These are phyloP conservation scores for Mesaphorura yosii DNA, from an alignment of 1,140 invertebrate genomes.

Conservation along the genomic window DNA sequence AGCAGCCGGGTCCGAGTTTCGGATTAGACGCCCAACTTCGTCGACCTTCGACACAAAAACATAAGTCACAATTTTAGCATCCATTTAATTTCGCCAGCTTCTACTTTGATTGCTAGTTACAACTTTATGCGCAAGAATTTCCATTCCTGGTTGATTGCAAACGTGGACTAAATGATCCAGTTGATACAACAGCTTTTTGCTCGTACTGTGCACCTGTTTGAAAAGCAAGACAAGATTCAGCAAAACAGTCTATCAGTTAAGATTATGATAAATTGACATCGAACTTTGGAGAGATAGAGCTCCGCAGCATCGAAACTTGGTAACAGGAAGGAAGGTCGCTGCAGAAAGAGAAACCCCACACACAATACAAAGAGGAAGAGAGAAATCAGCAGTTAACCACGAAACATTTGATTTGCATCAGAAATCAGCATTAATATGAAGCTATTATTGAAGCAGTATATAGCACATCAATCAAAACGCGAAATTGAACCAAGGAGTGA, in stretches of 20 bases:
- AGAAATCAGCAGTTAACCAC: background rate
- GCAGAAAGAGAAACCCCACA: slow-evolving; percentile 9
- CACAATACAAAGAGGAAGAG: slow-evolving; percentile 7
- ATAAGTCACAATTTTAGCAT: slow-evolving; percentile 29
- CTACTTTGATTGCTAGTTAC: slow-evolving; percentile 39
- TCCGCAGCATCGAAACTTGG: slow-evolving; percentile 23
- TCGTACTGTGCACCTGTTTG: slow-evolving; percentile 81
- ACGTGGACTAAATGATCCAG: slow-evolving; percentile 90
- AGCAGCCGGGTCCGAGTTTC: slow-evolving; percentile 66
- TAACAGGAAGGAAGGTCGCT: slow-evolving; percentile 11
- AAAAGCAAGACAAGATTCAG: slow-evolving; percentile 9
- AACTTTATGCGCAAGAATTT: slow-evolving; percentile 55
- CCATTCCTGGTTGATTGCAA: slow-evolving; percentile 74
- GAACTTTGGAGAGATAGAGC: slow-evolving; percentile 24
- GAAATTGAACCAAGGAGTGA: background rate
- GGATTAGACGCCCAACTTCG: slow-evolving; percentile 41
- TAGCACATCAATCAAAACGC: too few relatives aligned
- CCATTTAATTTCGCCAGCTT: slow-evolving; percentile 23
- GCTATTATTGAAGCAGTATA: too few relatives aligned
- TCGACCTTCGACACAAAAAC: slow-evolving; percentile 9
- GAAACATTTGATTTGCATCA: background rate
- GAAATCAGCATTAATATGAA: background rate
- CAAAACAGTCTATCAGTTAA: slow-evolving; percentile 1
- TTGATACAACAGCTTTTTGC: slow-evolving; percentile 90
- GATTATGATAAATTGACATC: slow-evolving; percentile 5